phyloP scores from a whole-genome alignment of 2,113 vertebrate genomes.

The Thermophis baileyi region DNA sequence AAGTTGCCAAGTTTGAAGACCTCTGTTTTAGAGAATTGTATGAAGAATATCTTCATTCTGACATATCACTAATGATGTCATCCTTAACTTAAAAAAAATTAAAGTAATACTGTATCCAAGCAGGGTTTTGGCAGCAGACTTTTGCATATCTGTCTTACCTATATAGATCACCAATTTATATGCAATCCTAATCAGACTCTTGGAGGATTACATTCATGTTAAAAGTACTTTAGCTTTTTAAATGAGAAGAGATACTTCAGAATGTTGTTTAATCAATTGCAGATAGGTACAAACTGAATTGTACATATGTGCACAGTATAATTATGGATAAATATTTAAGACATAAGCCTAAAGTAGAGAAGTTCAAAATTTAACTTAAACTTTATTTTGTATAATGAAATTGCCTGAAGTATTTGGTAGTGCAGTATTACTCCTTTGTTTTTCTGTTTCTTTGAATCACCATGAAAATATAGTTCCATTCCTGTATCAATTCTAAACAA shows the following conservation, averaged over 20 bases:
- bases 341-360: background rate
- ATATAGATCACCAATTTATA: background rate
- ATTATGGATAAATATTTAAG: background rate
- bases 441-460: background rate
- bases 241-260: background rate
- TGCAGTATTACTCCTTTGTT: background rate
- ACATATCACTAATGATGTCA: background rate
- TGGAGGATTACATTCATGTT: background rate
- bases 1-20: too few relatives aligned
- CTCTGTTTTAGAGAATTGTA: background rate
- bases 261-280: background rate
- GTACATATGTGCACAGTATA: background rate
- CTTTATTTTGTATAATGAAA: background rate
- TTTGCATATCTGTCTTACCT: background rate
- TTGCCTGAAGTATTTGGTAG: background rate
- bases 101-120: background rate
- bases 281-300: background rate
- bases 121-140: background rate
- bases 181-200: background rate
- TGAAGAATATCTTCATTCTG: background rate
- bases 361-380: background rate
- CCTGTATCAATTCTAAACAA: background rate
- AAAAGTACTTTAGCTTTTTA: background rate
- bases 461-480: background rate
- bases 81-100: background rate